Conservation (phyloP, 2,113 vertebrate species). For the Oriolus oriolus region DNA sequence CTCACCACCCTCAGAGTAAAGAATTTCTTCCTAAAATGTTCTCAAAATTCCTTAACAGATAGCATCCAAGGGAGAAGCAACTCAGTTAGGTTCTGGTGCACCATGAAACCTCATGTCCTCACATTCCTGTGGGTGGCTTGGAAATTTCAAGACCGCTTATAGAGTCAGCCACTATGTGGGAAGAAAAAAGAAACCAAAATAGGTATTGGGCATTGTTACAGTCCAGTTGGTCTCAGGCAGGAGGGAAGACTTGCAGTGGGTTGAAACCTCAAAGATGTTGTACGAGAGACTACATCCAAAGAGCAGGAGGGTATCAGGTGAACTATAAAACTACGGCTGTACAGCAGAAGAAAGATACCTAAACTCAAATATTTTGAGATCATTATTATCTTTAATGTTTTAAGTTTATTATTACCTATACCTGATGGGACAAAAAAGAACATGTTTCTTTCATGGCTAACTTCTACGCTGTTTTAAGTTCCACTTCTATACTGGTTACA, state of each 20-base stretch:
- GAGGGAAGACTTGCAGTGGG: neutral
- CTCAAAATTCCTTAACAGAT: neutral
- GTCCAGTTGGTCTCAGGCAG: neutral
- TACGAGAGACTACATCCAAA: neutral
- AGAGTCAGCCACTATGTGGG: neutral
- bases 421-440: neutral
- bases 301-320: neutral
- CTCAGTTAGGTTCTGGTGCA: neutral
- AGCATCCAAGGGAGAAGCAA: slow-evolving; percentile 25
- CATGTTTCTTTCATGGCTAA: slow-evolving; percentile 1
- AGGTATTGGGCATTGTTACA: neutral
- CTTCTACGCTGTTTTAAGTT: neutral
- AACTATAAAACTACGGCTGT: neutral
- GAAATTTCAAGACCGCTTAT: slow-evolving; percentile 16
- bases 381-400: neutral
- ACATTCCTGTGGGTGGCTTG: neutral
- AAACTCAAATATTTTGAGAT: neutral
- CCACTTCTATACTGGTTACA: neutral
- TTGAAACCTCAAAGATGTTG: neutral
- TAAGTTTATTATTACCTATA: neutral
- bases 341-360: neutral
- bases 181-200: neutral
- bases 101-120: slow-evolving; percentile 7
- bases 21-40: neutral
- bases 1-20: neutral